phyloP scores from a whole-genome alignment of 2,797 vertebrate species.

The Neosilurus hyrtlii region DNA sequence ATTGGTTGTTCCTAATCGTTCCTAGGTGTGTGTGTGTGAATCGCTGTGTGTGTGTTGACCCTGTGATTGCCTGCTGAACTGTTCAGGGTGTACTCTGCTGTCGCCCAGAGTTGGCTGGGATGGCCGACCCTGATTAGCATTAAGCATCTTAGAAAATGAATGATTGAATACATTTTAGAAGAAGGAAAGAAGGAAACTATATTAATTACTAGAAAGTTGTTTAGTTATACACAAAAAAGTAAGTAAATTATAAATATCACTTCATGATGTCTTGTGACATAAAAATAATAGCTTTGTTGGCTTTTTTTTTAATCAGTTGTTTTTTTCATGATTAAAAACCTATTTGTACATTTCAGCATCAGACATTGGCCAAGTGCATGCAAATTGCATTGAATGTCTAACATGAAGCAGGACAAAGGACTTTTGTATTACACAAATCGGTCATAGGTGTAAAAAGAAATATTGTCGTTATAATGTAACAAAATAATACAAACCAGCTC shows the following conservation, averaged over 20 bases:
- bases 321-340: background rate
- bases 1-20: too few relatives aligned
- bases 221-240: background rate
- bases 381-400: background rate
- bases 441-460: background rate
- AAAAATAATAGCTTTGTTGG: background rate
- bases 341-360: background rate
- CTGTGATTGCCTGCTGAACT: too few relatives aligned
- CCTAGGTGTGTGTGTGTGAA: too few relatives aligned
- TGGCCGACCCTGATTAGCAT: too few relatives aligned
- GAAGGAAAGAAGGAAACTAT: background rate
- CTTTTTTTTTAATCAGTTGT: background rate
- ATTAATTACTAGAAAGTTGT: background rate
- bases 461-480: background rate
- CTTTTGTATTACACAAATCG: background rate
- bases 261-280: background rate
- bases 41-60: too few relatives aligned
- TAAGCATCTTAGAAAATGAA: too few relatives aligned
- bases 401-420: background rate
- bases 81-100: too few relatives aligned
- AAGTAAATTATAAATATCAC: background rate
- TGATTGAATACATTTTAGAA: too few relatives aligned
- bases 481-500: background rate
- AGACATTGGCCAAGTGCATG: background rate
- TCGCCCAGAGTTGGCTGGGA: too few relatives aligned